Conservation (phyloP, 1,140 invertebrate species). For the Apis laboriosa region DNA sequence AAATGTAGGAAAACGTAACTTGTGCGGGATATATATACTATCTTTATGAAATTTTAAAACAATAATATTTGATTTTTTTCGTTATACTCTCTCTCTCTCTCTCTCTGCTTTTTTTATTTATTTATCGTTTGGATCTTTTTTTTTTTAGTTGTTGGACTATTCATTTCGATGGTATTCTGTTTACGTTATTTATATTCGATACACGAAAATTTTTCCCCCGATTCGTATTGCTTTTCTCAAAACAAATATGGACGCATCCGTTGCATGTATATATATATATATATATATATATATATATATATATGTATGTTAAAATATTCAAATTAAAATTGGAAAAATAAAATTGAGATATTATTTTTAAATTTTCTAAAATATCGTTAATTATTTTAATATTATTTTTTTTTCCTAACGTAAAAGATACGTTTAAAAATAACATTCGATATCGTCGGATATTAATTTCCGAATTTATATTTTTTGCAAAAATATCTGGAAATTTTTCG, state of each 20-base stretch:
- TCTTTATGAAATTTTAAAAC: background rate
- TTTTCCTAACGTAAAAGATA: too few relatives aligned
- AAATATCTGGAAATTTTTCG: too few relatives aligned
- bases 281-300: too few relatives aligned
- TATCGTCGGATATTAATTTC: too few relatives aligned
- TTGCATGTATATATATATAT: background rate
- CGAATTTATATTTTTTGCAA: too few relatives aligned
- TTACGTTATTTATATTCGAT: background rate
- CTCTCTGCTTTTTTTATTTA: background rate
- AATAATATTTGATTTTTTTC: slow-evolving; percentile 5
- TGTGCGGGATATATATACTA: background rate
- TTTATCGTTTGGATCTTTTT: too few relatives aligned
- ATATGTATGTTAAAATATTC: too few relatives aligned
- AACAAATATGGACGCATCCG: background rate
- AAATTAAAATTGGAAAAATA: too few relatives aligned
- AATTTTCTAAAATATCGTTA: too few relatives aligned
- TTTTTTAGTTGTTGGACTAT: background rate
- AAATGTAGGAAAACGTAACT: slow-evolving; percentile 2
- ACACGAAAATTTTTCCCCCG: background rate
- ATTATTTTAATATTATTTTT: too few relatives aligned
- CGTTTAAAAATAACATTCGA: too few relatives aligned
- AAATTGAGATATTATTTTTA: too few relatives aligned
- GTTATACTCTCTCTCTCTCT: background rate
- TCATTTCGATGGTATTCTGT: background rate
- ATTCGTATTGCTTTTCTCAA: background rate